Conservation (phyloP, 2,888 invertebrate species). For the Adela reaumurella region DNA sequence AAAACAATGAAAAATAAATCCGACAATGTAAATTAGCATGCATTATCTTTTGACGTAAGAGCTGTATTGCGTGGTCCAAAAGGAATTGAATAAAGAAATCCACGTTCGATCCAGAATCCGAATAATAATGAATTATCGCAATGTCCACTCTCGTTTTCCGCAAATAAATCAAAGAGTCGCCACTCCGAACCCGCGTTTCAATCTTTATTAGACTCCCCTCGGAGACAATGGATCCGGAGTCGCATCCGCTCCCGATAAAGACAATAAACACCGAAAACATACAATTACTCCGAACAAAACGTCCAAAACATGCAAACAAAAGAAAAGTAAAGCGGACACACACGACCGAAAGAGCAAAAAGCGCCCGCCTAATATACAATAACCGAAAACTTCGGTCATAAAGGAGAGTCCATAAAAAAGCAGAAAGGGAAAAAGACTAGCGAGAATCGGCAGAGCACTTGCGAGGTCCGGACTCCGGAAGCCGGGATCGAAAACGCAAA, state of each 20-base stretch:
- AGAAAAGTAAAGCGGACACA: slow-evolving; percentile 31
- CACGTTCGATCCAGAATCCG: slow-evolving; percentile 1
- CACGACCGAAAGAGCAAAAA: slow-evolving; percentile 12
- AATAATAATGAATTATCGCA: neutral
- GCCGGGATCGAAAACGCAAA: neutral
- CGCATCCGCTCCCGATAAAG: slow-evolving; percentile 2
- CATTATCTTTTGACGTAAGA: no score
- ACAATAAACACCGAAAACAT: slow-evolving; percentile 6
- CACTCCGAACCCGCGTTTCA: neutral
- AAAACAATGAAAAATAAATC: no score
- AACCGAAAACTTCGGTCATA: slow-evolving; percentile 10
- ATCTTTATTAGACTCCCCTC: slow-evolving; percentile 3
- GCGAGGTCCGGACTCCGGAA: neutral
- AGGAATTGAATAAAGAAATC: no score
- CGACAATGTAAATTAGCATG: no score
- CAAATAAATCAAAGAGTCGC: neutral
- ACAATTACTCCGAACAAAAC: slow-evolving; percentile 8
- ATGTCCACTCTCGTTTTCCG: neutral
- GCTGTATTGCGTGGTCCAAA: no score
- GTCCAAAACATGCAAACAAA: slow-evolving; percentile 6
- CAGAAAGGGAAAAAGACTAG: neutral
- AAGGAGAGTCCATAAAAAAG: slow-evolving; percentile 4
- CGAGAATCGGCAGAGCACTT: neutral
- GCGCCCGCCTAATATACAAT: slow-evolving; percentile 8
- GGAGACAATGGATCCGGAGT: neutral